Evolutionary conservation across 1,140 invertebrate species (phyloP).

Genomic region (Bombus superbus): DNA sequence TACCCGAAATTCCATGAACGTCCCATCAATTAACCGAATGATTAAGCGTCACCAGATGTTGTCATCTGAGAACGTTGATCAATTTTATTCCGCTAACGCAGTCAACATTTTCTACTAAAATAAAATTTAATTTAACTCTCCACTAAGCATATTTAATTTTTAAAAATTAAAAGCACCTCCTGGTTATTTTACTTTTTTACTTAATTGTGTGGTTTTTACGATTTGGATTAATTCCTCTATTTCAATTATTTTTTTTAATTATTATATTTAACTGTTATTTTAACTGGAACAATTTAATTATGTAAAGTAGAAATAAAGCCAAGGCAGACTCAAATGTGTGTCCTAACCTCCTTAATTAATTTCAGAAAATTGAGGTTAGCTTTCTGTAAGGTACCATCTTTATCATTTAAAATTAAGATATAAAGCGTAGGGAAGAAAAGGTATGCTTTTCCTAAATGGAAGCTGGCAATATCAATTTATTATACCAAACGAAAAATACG

Average conservation of each 20-base stretch:
- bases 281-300: too few relatives aligned
- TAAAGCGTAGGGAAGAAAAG: too few relatives aligned
- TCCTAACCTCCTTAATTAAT: too few relatives aligned
- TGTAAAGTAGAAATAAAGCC: too few relatives aligned
- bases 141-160: not conserved
- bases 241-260: not conserved
- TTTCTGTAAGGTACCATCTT: too few relatives aligned
- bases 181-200: too few relatives aligned
- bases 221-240: not conserved
- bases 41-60: not conserved
- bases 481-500: too few relatives aligned
- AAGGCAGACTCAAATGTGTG: too few relatives aligned
- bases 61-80: not conserved
- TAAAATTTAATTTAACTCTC: not conserved
- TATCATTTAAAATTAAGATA: too few relatives aligned
- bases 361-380: too few relatives aligned
- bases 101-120: not conserved
- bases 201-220: not conserved
- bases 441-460: too few relatives aligned
- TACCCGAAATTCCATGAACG: conserved; percentile 1
- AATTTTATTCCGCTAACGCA: not conserved
- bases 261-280: not conserved
- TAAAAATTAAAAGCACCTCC: not conserved
- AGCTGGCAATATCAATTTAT: too few relatives aligned
- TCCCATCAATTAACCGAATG: not conserved